Evolutionary conservation across 2,888 invertebrate species (phyloP), one percentile per base, ranked within the genome.

Genomic region (Nezara viridula): DNA sequence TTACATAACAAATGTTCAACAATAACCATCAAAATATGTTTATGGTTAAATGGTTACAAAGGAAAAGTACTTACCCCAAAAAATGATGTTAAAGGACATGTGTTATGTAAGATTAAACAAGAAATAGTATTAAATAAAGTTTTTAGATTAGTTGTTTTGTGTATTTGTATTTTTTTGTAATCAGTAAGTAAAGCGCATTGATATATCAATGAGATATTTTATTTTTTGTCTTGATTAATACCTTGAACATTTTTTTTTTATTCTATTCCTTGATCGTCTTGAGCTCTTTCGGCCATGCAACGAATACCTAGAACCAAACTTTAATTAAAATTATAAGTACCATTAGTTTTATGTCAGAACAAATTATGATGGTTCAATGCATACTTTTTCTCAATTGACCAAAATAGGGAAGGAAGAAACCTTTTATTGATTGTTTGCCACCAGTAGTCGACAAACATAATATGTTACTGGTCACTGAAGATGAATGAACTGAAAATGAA

Each of bases 81-180:
- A 73, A 37, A 7, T 37, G 19, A 37, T 37, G 6, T 73, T 73
- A 37, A 37, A 73, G 37, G 21, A 37, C 66, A 73, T 37, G 66
- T 60, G 60, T 73, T 37, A 73, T 73, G 66, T 73, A 73, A 81
- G 81, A 47, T n/a, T 81, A 24, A 81, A 44, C 44, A 47, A 44
- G 14, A 44, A 24, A 81, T 44, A 81, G 81, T 81, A 44, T 81
- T 81, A 47, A 81, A 81, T n/a, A 44, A 77, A 77, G 40, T 81
- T 44, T 44, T 9, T 81, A 81, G 44, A 81, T 81, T n/a, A 81
- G 44, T n/a, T 24, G 81, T 44, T n/a, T 81, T 44, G n/a, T 81
- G 81, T 10, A 10, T 81, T 44, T 81, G 44, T 81, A 40, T n/a
- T 44, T 81, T 81, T 81, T 81, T 81, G n/a, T 81, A 47, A 81